Evolutionary conservation across 2,113 vertebrate genomes (phyloP).

Genomic region (Dromiciops gliroides): DNA sequence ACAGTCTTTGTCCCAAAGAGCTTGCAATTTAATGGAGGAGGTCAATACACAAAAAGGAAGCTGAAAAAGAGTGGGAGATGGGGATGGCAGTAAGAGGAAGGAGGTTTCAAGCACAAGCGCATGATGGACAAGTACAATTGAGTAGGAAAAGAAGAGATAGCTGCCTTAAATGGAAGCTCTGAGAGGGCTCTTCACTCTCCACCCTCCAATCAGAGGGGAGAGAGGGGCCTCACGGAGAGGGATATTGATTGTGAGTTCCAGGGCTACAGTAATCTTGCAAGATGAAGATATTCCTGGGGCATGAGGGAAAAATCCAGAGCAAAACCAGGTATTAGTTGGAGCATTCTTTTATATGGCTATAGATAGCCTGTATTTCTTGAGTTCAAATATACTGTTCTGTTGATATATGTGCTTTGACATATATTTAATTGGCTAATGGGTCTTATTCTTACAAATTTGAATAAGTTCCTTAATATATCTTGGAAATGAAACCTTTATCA

Average conservation of each 20-base stretch:
- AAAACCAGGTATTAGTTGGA: background rate
- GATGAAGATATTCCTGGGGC: background rate
- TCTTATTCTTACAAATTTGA: background rate
- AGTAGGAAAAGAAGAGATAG: no score
- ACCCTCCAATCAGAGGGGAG: background rate
- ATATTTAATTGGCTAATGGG: background rate
- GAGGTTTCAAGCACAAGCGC: no score
- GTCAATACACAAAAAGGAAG: no score
- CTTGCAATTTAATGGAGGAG: no score
- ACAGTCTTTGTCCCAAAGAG: no score
- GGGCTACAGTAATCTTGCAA: background rate
- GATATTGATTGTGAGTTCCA: background rate
- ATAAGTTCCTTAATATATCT: background rate
- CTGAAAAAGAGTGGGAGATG: no score
- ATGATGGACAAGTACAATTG: no score
- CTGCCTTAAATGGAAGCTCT: background rate
- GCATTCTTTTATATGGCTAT: background rate
- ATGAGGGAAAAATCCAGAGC: background rate
- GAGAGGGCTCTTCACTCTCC: background rate
- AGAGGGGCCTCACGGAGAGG: background rate
- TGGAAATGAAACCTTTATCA: background rate
- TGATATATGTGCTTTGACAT: no score
- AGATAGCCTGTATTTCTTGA: background rate
- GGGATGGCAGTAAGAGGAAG: no score
- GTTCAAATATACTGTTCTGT: no score